Base-by-base conservation (phyloP, 1,140 invertebrate genomes). In the Papilio helenus region DNA sequence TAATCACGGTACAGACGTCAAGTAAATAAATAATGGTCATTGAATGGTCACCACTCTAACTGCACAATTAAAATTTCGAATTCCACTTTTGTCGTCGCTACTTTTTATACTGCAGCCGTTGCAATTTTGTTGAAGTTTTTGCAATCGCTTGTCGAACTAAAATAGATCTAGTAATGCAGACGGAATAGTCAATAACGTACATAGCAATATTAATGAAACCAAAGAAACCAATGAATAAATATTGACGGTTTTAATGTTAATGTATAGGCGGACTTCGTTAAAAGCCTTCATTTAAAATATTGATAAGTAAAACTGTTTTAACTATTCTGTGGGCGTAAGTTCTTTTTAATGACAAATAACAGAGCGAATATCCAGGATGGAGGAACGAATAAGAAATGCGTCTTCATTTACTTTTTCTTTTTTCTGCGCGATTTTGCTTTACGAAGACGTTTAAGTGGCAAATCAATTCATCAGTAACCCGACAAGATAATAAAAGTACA, bases 21-120 rank as follows among this genome's bases (percentile, higher is more conserved):
- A 74, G 72, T 74, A 74, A 74, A 74, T 74, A 74, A 74, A 74
- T 74, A 74, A 74, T 51, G 72, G 20, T 74, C 74, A 20, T 76
- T 76, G 51, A 76, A 76, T 76, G 74, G 74, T 76, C 49, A 76
- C 46, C 72, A 80, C 79, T 55, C 78, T 79, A 68, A 68, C 80
- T 79, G 79, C 49, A 87, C 84, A 86, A 88, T 88, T 87, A 88
- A 88, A 87, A 87, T 85, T 85, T 85, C 83, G 85, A 83, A 81
- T 79, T 71, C 84, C 84, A 81, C 44, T 81, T 86, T 85, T 83
- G 84, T 83, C 76, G 72, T 76, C 79, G 68, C 7, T 2, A 18
- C 20, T 87, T 85, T 84, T 86, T 84, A 68, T 79, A 73, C 14
- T 44, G 39, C 18, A 20, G 76, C 51, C 68, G 65, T 68, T 77